Base-by-base conservation (phyloP, 2,797 vertebrate species). In the Galagoides demidoff region DNA sequence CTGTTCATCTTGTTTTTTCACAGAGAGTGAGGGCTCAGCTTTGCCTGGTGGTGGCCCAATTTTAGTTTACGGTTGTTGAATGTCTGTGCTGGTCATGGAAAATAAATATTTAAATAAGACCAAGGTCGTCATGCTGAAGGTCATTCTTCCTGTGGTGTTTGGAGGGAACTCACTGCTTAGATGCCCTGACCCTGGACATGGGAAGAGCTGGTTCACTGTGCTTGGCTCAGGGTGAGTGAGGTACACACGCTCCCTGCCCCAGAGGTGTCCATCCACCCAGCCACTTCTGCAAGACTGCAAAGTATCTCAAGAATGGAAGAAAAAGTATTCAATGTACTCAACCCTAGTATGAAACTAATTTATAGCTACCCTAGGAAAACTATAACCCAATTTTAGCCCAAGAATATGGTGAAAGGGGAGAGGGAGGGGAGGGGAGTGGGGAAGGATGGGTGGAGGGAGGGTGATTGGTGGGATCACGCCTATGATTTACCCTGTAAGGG, bases 61-160 rank as follows among this genome's bases (percentile, higher is more conserved):
- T 95, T 97, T 4, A 68, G n/a, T 73, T 91, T 79, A 45, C 61
- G 66, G 2, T 49, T 70, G 13, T 57, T 87, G 85, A 90, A 77
- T 91, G 76, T 68, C 34, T 94, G 73, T 95, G 73, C 68, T 95
- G 79, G 64, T 45, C 68, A 57, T 20, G 64, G 49, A 74, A 81
- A 73, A 82, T 84, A 89, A 89, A 95, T 89, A 77, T 85, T 95
- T 89, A 93, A 91, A 45, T 73, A 23, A 92, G 59, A 84, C 10
- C 3, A 45, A n/a, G 71, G 45, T 39, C 55, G n/a, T 49, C 37
- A 8, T 5, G 45, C 66, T 4, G 43, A 87, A 68, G 12, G 27
- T 73, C 34, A 37, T 57, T 85, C 94, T 95, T 66, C 55, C 45
- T 57, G 45, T 66, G 37, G 5, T 77, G 10, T 89, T 92, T 68